Evolutionary conservation across 1,140 invertebrate species (phyloP), one percentile per base, ranked within the genome.

Genomic region (Trichonephila clavipes): DNA sequence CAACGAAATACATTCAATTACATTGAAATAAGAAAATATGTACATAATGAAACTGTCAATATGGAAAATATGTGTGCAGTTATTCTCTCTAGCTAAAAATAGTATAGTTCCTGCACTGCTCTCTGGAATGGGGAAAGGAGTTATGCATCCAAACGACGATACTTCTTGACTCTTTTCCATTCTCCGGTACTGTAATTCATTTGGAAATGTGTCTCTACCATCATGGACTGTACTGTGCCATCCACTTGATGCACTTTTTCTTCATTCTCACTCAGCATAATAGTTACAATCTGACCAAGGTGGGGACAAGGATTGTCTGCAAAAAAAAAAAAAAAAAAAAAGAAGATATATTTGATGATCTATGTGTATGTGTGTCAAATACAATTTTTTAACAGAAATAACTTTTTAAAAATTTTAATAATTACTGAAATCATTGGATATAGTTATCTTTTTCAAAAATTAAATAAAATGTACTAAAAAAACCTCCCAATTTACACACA

Each of bases 141-240:
- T 44, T 40, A 64, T 18, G 82, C 12, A n/a, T 95, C 94, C 19
- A 95, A 62, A 58, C 95, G 94, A 61, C 95, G 89, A 87, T 94
- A 95, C 95, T 99, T 99, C 95, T 98, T 98, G 88, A 99, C 98
- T 64, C 98, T 96, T 95, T 98, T 99, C 98, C 98, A 99, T 95
- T 99, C 98, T 1, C 98, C 98, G 91, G 98, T 98, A 94, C 97
- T 98, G 96, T 99, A 99, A 96, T 99, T 99, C 98, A 99, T 99
- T 96, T 99, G 98, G 97, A 99, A 99, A 96, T 98, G 98, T 19
- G 98, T 98, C 95, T 99, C 98, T 0, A 98, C 98, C 77, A 98
- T 96, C 97, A 98, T 97, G 0, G 97, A 97, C 0, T 97, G 96
- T 86, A 97, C 97, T 0, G 97, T 97, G 92, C 97, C 97, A 82